Evolutionary conservation across 1,140 invertebrate genomes (phyloP), one percentile per base, ranked within the genome.

Genomic region (Musca domestica): DNA sequence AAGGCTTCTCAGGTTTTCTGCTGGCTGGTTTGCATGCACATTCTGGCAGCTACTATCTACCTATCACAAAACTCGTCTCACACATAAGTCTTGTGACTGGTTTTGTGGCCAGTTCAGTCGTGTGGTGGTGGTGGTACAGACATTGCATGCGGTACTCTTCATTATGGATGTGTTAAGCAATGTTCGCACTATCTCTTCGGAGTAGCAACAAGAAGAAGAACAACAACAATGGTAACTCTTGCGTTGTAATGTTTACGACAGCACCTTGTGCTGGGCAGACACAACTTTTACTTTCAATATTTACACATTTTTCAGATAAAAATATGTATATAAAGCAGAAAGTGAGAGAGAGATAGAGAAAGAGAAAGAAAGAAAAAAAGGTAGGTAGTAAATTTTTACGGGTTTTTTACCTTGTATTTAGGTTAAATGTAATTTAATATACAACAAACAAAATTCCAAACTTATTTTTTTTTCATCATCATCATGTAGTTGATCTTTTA

Each of bases 361-460:
- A 30, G 27, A 30, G 27, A 30, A 30, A 41, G 10, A 41, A 41
- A 41, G 34, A 12, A 5, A 10, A 41, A 41, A 41, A 41, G 10
- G 7, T 49, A 2, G 10, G 2, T 25, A 23, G 1, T 23, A 14
- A 9, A 34, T 61, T 61, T 34, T 58, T 30, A 30, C 54, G 9
- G 34, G n/a, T 34, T 61, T 61, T 20, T 7, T 52, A 17, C 15
- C 56, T 19, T 61, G 34, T 61, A 61, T 61, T 27, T 61, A 61
- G 56, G 56, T 61, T 61, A 61, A 61, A 61, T 34, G 56, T 61
- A 61, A 61, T 61, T 61, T 61, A 61, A 61, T 61, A 58, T 58
- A 27, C 23, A 27, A 12, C 34, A 41, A 41, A 41, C 34, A 41
- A 41, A 41, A 41, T 41, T 41, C 12, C 27, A 30, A n/a, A n/a